phyloP scores from a whole-genome alignment of 2,888 invertebrate genomes.

The Agonopterix heracliana region DNA sequence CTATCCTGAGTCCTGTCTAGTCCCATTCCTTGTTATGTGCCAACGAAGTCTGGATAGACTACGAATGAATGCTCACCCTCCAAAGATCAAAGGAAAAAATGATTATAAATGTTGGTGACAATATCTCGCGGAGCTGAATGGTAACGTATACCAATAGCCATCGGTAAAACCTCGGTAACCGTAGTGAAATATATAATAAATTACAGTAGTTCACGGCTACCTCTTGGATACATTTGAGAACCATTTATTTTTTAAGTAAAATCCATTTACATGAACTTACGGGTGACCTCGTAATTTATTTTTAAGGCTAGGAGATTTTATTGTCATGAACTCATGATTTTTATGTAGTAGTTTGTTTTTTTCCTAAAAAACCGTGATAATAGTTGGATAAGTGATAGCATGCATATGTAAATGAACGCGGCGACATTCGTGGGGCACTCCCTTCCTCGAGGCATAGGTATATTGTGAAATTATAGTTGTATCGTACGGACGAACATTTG shows the following conservation, averaged over 20 bases:
- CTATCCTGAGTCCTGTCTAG: conserved; percentile 67
- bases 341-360: conserved; percentile 55
- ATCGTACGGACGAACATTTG: conserved; percentile 52
- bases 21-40: conserved; percentile 68
- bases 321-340: conserved; percentile 46
- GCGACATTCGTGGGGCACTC: conserved; percentile 69
- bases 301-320: conserved; percentile 72
- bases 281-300: conserved; percentile 66
- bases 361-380: conserved; percentile 72
- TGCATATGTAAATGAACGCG: conserved; percentile 53
- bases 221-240: conserved; percentile 41
- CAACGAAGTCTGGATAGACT: conserved; percentile 59
- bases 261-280: conserved; percentile 54
- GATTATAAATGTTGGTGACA: neutral
- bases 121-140: conserved; percentile 2
- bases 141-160: conserved; percentile 7
- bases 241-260: conserved; percentile 58
- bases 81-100: neutral
- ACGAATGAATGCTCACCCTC: conserved; percentile 35
- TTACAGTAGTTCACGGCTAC: conserved; percentile 36
- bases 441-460: conserved; percentile 59
- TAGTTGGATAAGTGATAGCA: conserved; percentile 68
- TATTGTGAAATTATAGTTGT: conserved; percentile 39
- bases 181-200: conserved; percentile 26
- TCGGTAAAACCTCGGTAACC: conserved; percentile 37